phyloP scores from a whole-genome alignment of 2,888 invertebrate genomes.

The Brachypalpus laphriformis region DNA sequence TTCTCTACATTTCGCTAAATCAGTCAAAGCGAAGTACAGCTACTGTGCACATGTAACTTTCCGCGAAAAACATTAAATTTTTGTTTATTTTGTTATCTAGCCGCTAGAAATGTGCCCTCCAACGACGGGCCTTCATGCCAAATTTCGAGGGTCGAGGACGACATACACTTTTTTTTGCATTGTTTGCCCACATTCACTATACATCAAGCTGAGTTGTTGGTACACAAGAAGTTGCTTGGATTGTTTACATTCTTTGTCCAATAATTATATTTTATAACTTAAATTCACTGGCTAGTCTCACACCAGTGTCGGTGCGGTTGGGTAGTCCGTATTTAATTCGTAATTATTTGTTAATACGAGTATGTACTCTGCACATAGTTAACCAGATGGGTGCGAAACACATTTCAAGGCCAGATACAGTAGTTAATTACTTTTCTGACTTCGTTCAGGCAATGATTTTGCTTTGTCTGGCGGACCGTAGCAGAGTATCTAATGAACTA shows the following conservation, averaged over 20 bases:
- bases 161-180: not conserved
- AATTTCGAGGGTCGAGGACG: conserved; percentile 5
- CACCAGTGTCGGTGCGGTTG: not conserved
- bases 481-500: not conserved
- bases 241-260: conserved; percentile 1
- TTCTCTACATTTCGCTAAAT: not conserved
- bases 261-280: not conserved
- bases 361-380: not conserved
- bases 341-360: not conserved
- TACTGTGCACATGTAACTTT: not conserved
- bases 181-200: not conserved
- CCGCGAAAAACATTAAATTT: not conserved
- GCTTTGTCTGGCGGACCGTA: not conserved
- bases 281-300: not conserved
- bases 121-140: no score
- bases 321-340: not conserved
- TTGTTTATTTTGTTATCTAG: not conserved
- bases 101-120: not conserved
- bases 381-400: conserved; percentile 2
- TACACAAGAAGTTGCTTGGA: not conserved
- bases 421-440: conserved; percentile 6
- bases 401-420: conserved; percentile 1
- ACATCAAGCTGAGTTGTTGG: not conserved
- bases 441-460: not conserved
- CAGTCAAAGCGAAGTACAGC: not conserved